phyloP scores from a whole-genome alignment of 64 coral and sea anemone species.

The Montipora sp. region DNA sequence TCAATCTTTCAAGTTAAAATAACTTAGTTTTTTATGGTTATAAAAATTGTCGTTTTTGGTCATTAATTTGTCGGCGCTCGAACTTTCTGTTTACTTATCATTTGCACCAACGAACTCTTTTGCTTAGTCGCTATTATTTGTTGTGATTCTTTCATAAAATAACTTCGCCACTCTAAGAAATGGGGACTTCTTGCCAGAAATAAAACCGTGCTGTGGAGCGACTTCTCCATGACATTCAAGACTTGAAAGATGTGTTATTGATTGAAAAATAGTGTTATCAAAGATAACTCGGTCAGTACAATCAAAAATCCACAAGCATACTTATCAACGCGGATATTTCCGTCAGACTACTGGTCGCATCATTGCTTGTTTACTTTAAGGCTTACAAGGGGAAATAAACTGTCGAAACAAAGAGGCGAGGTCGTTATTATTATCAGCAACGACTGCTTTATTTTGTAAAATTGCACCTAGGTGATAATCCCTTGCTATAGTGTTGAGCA shows the following conservation, averaged over 20 bases:
- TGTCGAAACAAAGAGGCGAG: constrained; percentile 21
- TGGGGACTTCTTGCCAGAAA: background rate
- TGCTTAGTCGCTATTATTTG: constrained; percentile 16
- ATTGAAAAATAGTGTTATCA: background rate
- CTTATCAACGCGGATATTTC: constrained; percentile 55
- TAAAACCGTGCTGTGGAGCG: constrained; percentile 1
- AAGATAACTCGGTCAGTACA: background rate
- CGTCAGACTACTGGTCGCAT: constrained; percentile 20
- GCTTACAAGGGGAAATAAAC: constrained; percentile 40
- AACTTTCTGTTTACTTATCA: constrained; percentile 38
- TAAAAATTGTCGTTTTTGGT: background rate
- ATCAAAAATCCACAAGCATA: constrained; percentile 1
- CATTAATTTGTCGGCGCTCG: constrained; percentile 14
- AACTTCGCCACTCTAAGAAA: constrained; percentile 31
- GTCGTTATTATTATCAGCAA: constrained; percentile 40
- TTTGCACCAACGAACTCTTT: constrained; percentile 40
- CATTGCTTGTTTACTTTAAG: constrained; percentile 38
- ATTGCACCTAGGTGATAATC: constrained; percentile 29
- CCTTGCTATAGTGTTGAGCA: background rate
- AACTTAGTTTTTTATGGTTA: background rate
- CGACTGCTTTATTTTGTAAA: constrained; percentile 26
- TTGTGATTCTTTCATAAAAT: constrained; percentile 35
- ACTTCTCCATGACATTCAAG: constrained; percentile 11
- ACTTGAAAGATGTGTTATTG: background rate
- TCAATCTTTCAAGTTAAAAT: background rate